Evolutionary conservation across 2,888 invertebrate genomes (phyloP).

Genomic region (Coenonympha arcania): DNA sequence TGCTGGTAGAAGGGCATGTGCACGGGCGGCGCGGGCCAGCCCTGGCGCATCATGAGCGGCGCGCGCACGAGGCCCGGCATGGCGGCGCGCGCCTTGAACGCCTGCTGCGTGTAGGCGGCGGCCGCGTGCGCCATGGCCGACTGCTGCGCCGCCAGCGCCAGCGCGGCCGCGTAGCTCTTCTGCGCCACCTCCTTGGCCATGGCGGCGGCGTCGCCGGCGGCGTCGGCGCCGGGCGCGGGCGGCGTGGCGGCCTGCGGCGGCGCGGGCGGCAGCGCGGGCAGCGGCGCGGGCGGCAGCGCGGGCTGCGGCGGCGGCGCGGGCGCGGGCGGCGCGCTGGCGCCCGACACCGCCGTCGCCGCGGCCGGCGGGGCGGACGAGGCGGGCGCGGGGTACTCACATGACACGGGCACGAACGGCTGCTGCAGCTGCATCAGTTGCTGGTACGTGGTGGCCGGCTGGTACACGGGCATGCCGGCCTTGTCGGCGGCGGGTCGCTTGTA

Average conservation of each 20-base stretch:
- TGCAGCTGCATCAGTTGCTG: slow-evolving; percentile 96
- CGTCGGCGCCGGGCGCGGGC: slow-evolving; percentile 28
- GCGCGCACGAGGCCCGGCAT: slow-evolving; percentile 62
- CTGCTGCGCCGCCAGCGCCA: slow-evolving; percentile 64
- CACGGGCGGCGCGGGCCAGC: slow-evolving; percentile 67
- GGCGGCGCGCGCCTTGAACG: slow-evolving; percentile 82
- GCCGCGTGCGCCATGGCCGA: slow-evolving; percentile 64
- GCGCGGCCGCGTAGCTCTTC: slow-evolving; percentile 84
- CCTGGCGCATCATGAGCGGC: slow-evolving; percentile 62
- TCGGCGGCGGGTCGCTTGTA: slow-evolving; percentile 97
- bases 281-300: slow-evolving; percentile 52
- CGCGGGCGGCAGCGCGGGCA: slow-evolving; percentile 55
- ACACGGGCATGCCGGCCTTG: slow-evolving; percentile 96
- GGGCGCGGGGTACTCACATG: slow-evolving; percentile 96
- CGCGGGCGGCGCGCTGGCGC: slow-evolving; percentile 39
- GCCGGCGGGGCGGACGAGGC: slow-evolving; percentile 77
- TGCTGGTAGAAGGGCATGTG: slow-evolving; percentile 70
- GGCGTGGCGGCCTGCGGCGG: slow-evolving; percentile 19
- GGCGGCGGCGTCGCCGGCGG: slow-evolving; percentile 75
- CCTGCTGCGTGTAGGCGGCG: slow-evolving; percentile 68
- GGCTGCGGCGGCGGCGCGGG: slow-evolving; percentile 41
- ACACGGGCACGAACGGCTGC: slow-evolving; percentile 98
- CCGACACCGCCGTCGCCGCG: slow-evolving; percentile 44
- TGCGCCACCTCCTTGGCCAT: slow-evolving; percentile 87
- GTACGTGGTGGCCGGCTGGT: slow-evolving; percentile 93